Conservation (phyloP, 2,797 vertebrate genomes). For the Perodicticus potto region DNA sequence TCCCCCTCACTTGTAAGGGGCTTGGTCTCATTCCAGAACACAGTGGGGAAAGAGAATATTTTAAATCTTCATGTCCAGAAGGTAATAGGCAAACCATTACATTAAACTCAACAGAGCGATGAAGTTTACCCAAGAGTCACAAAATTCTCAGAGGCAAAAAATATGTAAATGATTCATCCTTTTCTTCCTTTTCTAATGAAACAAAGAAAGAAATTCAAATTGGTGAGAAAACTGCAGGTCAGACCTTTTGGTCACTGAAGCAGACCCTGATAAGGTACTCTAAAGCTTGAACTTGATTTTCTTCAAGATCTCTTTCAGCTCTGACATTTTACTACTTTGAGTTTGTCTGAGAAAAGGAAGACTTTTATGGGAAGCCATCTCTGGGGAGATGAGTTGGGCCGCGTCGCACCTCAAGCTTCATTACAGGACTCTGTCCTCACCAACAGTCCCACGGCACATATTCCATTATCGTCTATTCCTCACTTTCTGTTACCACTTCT, state of each 20-base stretch:
- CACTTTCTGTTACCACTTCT: not conserved
- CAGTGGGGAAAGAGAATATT: not conserved
- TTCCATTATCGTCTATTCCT: not conserved
- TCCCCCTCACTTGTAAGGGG: not conserved
- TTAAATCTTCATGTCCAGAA: slow-evolving; percentile 11
- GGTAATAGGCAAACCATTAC: slow-evolving; percentile 17
- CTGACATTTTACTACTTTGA: not conserved
- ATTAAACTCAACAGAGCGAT: slow-evolving; percentile 23
- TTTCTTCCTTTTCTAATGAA: not conserved
- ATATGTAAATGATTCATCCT: not conserved
- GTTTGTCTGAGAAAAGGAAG: not conserved
- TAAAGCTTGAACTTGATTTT: not conserved
- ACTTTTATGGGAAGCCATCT: not conserved
- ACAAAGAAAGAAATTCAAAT: not conserved
- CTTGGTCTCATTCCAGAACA: slow-evolving; percentile 23
- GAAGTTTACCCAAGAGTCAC: slow-evolving; percentile 24
- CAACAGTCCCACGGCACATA: not conserved
- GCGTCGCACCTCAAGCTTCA: not conserved
- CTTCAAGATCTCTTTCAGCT: not conserved
- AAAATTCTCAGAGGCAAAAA: slow-evolving; percentile 22
- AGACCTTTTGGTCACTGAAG: slow-evolving; percentile 25
- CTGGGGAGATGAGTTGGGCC: not conserved
- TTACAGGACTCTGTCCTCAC: not conserved
- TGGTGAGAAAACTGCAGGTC: not conserved
- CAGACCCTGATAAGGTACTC: not conserved